Evolutionary conservation across 2,797 vertebrate genomes (phyloP), one percentile per base, ranked within the genome.

Genomic region (Emydoidea blandingii): DNA sequence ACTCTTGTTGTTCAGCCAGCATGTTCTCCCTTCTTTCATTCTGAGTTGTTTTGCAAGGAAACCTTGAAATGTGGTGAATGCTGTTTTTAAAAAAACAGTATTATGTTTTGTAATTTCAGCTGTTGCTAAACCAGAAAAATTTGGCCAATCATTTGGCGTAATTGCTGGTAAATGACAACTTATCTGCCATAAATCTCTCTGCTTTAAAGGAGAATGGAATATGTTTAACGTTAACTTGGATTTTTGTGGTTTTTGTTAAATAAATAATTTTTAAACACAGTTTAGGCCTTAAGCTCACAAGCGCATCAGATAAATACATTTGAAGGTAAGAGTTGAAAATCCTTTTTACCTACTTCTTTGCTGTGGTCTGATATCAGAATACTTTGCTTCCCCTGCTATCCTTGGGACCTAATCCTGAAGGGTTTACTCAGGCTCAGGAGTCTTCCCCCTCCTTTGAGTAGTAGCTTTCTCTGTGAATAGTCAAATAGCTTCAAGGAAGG

Each of bases 131-230:
- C 79, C 59, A 82, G 52, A 86, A 86, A 81, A 86, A 56, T 92
- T 65, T 86, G 54, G 65, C 80, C 57, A 79, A 50, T 83, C 31
- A 92, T 93, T 91, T 95, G 86, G 47, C 44, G 23, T 84, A 41
- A 79, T 83, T 62, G 37, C 52, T 82, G 79, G 47, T 74, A 96
- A 92, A 86, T 92, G 92, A 91, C 88, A 91, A 89, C 21, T 31
- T 81, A 80, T 84, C 29, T 25, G 29, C 27, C n/a, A 68, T 88
- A 76, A 95, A 91, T 93, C 82, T 91, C 41, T 62, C 31, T 87
- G 18, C 79, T 95, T 92, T 68, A 81, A 91, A 91, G 84, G 49
- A 93, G 87, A 93, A 86, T 80, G 57, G 83, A 92, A 95, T 81
- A 62, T 79, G 41, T 87, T 89, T 95, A 79, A 91, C 84, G 27